phyloP scores from a whole-genome alignment of 2,113 vertebrate genomes.

The Theropithecus gelada region DNA sequence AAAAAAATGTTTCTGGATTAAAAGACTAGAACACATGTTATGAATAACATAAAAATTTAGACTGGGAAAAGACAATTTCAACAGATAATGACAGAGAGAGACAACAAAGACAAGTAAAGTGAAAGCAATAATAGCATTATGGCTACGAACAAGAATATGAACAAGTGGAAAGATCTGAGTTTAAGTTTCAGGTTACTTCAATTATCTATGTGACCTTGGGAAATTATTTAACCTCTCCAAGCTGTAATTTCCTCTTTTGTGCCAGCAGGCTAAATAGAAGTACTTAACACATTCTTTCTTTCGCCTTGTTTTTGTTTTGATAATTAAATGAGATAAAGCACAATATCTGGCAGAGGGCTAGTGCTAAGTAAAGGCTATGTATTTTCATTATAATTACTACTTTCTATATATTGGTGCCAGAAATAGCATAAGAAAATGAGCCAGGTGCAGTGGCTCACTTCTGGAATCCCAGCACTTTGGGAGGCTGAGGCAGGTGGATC shows the following conservation, averaged over 20 bases:
- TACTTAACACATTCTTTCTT: background rate
- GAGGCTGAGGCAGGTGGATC: too few relatives aligned
- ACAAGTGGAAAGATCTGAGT: background rate
- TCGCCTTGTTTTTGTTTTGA: conserved; percentile 1
- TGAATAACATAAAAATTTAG: background rate
- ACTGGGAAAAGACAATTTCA: background rate
- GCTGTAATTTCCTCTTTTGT: background rate
- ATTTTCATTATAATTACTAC: background rate
- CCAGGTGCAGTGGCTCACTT: too few relatives aligned
- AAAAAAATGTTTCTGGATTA: background rate
- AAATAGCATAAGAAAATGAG: background rate
- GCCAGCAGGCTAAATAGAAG: background rate
- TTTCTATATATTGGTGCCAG: background rate
- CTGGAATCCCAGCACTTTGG: too few relatives aligned
- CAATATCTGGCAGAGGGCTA: background rate
- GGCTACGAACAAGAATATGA: background rate
- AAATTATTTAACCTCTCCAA: conserved; percentile 8
- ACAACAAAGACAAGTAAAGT: background rate
- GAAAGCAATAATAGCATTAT: background rate
- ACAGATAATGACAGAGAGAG: background rate
- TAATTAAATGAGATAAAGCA: background rate
- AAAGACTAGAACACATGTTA: background rate
- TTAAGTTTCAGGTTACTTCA: background rate
- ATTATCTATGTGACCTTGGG: background rate
- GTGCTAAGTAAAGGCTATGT: background rate